phyloP scores from a whole-genome alignment of 1,140 invertebrate genomes.

The Danaus plexippus region DNA sequence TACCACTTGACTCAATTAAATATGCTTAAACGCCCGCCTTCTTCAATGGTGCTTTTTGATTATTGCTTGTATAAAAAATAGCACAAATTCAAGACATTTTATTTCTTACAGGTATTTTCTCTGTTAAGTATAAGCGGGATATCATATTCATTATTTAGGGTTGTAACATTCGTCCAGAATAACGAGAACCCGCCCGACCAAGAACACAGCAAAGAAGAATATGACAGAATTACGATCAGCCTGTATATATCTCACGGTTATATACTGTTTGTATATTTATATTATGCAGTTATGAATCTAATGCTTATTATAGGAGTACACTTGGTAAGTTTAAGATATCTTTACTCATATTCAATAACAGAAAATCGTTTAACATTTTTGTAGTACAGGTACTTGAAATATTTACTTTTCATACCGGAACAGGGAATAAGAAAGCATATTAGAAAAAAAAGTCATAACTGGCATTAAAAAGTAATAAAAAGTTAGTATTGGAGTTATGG shows the following conservation, averaged over 20 bases:
- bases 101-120: conserved; percentile 36
- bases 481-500: too few species aligned
- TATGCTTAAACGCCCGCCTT: too few species aligned
- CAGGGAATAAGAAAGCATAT: too few species aligned
- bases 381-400: too few species aligned
- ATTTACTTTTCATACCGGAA: too few species aligned
- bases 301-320: conserved; percentile 51
- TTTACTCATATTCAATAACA: conserved; percentile 6
- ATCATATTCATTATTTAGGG: conserved; percentile 38
- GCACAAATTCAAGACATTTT: too few species aligned
- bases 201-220: conserved; percentile 33
- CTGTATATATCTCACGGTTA: conserved; percentile 47
- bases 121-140: conserved; percentile 22
- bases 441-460: too few species aligned
- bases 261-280: conserved; percentile 42
- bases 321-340: conserved; percentile 28
- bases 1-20: too few species aligned
- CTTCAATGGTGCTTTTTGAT: too few species aligned
- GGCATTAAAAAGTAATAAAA: too few species aligned
- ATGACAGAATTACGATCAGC: conserved; percentile 28
- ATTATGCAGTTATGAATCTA: conserved; percentile 42
- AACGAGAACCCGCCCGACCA: conserved; percentile 23
- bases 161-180: conserved; percentile 33
- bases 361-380: too few species aligned
- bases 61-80: too few species aligned